Percentiles rank a stretch among this genome's conserved stretches.
phyloP scores from a whole-genome alignment of 2,113 vertebrate species.

The Budorcas taxicolor region DNA sequence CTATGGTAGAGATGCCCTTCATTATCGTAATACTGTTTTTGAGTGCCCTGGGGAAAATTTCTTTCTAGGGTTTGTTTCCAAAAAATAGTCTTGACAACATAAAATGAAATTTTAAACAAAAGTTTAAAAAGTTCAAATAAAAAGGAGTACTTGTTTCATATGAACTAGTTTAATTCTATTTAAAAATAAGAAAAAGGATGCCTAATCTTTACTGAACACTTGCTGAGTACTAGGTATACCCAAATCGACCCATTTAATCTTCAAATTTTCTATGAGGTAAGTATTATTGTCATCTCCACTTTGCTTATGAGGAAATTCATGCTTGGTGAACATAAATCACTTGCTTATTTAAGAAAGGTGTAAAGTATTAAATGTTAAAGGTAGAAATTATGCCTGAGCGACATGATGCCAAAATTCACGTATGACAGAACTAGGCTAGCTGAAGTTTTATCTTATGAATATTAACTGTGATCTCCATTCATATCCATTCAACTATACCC shows the following conservation, averaged over 20 bases:
- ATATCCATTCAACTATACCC: neutral
- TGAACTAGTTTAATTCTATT: neutral
- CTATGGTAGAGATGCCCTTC: neutral
- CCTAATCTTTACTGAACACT: neutral
- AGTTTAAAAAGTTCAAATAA: neutral
- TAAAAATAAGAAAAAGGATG: conserved; percentile 26
- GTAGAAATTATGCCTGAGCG: neutral
- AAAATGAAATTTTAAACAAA: conserved; percentile 15
- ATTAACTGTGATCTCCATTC: neutral
- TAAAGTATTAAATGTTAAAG: neutral
- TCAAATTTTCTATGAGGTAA: neutral
- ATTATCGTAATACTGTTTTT: neutral
- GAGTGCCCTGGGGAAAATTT: neutral
- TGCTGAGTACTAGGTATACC: neutral
- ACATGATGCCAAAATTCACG: neutral
- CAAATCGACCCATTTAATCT: neutral
- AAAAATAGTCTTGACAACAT: conserved; percentile 4
- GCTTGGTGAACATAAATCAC: neutral
- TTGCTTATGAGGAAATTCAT: neutral
- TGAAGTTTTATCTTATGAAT: neutral
- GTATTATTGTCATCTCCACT: neutral
- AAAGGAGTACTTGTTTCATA: neutral
- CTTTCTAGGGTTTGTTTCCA: neutral
- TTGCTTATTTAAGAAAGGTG: neutral
- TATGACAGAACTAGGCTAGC: neutral